Evolutionary conservation across 2,113 vertebrate genomes (phyloP), one percentile per base, ranked within the genome.

Genomic region (Oreotrochilus melanogaster): DNA sequence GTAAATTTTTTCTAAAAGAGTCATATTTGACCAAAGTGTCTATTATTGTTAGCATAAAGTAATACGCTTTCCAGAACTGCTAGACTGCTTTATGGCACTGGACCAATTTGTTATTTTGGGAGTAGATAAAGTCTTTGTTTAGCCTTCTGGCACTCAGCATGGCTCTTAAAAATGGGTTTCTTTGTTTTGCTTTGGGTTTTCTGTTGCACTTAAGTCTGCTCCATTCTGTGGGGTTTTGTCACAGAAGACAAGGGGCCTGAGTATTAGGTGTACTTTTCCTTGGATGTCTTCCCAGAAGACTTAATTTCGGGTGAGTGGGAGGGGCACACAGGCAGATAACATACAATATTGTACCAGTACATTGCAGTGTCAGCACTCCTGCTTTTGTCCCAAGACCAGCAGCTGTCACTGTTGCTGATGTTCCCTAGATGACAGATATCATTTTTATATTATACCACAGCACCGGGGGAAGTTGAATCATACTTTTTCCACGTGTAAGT

Each of bases 81-180:
- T 90, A 75, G 81, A 43, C 66, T 54, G 35, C 76, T 95, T 6
- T 6, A 5, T 95, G 94, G 92, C 88, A 88, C 67, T 78, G 66
- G 90, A 81, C 87, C 95, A 85, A 13, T 86, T 84, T 92, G 78
- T 96, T 93, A 88, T 95, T 97, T 74, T 74, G 89, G 50, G 69
- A 89, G 91, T 42, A 97, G 94, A 97, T 95, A 96, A 95, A 96
- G 92, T 60, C 88, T 94, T 96, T 95, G 76, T 93, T 97, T 92
- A 92, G 61, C 90, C 74, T 96, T 94, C 96, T 97, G 95, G 96
- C 96, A 92, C 64, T 89, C 75, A 23, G 18, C 3, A 2, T n/a
- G 89, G 89, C 71, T 93, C 91, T 96, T 94, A 89, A 93, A 97
- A 96, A 92, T 70, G 81, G 64, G 72, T 83, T 92, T 78, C 86